A percentile compares a stretch with the other conserved stretches of the same genome.
Conservation (phyloP, 2,888 invertebrate genomes). For the Plagiodera versicolora region DNA sequence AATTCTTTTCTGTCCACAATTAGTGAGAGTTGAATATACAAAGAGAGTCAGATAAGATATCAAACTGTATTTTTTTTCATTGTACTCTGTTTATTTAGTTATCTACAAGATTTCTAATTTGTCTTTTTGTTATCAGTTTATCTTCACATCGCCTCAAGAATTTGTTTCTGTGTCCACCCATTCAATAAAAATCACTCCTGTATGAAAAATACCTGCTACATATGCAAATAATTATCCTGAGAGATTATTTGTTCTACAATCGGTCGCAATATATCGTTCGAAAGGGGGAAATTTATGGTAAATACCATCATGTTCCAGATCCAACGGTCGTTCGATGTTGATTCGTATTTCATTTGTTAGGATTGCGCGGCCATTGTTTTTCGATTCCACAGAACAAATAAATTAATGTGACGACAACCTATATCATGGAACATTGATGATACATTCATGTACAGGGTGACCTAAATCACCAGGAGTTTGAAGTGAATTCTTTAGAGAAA, state of each 20-base stretch:
- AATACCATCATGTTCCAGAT: conserved; percentile 12
- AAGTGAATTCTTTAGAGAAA: too few relatives aligned
- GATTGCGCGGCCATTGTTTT: conserved; percentile 4
- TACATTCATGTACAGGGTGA: not conserved
- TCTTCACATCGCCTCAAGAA: too few relatives aligned
- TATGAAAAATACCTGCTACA: conserved; percentile 2
- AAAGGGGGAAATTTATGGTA: conserved; percentile 20
- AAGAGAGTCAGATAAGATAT: too few relatives aligned
- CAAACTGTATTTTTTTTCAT: too few relatives aligned
- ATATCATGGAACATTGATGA: not conserved
- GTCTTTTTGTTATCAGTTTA: too few relatives aligned
- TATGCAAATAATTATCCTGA: conserved; percentile 16
- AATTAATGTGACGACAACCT: not conserved
- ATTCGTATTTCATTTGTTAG: conserved; percentile 13
- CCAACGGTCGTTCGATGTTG: conserved; percentile 14
- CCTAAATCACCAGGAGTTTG: too few relatives aligned
- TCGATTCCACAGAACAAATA: not conserved
- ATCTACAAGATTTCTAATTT: too few relatives aligned
- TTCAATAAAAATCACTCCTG: too few relatives aligned
- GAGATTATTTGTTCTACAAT: conserved; percentile 20
- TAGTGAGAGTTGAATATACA: too few relatives aligned
- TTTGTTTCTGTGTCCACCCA: too few relatives aligned
- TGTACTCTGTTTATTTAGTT: too few relatives aligned
- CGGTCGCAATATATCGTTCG: conserved; percentile 11
- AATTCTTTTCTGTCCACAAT: too few relatives aligned